These are phyloP conservation scores for Alligator mississippiensis DNA, from an alignment of 2,113 vertebrate species.

Conservation along the genomic window DNA sequence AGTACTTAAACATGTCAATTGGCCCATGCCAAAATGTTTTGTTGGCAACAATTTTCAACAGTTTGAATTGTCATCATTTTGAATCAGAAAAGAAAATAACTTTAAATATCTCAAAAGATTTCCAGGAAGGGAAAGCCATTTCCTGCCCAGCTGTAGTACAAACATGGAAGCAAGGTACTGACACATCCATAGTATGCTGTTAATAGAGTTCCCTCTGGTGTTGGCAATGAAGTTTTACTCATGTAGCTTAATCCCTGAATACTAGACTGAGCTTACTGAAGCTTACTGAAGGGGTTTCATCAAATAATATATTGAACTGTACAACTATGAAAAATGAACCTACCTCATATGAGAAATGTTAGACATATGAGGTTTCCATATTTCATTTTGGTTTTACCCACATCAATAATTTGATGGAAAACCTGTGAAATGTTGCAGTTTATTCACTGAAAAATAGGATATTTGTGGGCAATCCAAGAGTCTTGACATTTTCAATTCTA, in stretches of 20 bases:
- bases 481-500: neutral
- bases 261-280: neutral
- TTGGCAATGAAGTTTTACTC: neutral
- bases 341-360: neutral
- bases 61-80: neutral
- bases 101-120: neutral
- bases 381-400: neutral
- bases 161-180: constrained; percentile 1
- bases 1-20: neutral
- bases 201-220: constrained; percentile 56
- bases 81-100: neutral
- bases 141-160: neutral
- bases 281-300: neutral
- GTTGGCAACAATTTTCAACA: neutral
- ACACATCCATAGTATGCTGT: constrained; percentile 17
- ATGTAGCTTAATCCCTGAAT: neutral
- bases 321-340: neutral
- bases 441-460: neutral
- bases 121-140: neutral
- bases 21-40: neutral
- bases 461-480: neutral
- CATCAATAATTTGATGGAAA: neutral
- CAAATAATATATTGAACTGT: neutral
- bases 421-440: neutral
- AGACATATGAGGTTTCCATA: neutral